These are phyloP conservation scores for Regulus satrapa DNA, from an alignment of 2,113 vertebrate species.

Conservation along the genomic window DNA sequence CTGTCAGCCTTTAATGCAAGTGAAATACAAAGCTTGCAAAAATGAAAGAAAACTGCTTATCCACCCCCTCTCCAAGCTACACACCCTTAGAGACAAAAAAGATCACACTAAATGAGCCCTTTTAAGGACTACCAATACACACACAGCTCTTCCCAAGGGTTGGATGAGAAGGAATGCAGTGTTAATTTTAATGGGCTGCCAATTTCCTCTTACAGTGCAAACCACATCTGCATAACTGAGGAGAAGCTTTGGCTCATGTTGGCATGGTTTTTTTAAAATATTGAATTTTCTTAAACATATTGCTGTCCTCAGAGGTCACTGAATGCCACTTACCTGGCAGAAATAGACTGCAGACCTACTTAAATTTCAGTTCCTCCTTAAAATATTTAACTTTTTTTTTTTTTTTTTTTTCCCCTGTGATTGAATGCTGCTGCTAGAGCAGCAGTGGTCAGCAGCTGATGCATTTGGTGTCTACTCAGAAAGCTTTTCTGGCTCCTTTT, in stretches of 20 bases:
- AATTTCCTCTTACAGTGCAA: neutral
- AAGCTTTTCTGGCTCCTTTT: neutral
- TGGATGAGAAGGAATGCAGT: neutral
- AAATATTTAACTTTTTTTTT: neutral
- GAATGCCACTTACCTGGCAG: neutral
- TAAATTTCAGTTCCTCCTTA: neutral
- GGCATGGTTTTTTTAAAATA: neutral
- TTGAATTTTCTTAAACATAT: neutral
- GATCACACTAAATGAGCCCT: neutral
- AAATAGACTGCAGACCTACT: neutral
- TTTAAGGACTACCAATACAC: neutral
- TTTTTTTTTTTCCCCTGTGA: neutral
- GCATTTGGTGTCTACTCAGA: neutral
- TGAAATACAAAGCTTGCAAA: neutral
- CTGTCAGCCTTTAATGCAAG: neutral
- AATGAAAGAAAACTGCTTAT: neutral
- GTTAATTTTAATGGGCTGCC: neutral
- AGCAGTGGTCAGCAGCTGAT: neutral
- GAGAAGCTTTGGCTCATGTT: neutral
- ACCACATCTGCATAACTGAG: neutral
- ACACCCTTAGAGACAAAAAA: neutral
- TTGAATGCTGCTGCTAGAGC: neutral
- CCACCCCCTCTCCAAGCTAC: neutral
- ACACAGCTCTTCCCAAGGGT: neutral
- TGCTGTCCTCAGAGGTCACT: neutral